Base-by-base conservation (phyloP, 2,113 vertebrate species). In the Dinomys branickii region DNA sequence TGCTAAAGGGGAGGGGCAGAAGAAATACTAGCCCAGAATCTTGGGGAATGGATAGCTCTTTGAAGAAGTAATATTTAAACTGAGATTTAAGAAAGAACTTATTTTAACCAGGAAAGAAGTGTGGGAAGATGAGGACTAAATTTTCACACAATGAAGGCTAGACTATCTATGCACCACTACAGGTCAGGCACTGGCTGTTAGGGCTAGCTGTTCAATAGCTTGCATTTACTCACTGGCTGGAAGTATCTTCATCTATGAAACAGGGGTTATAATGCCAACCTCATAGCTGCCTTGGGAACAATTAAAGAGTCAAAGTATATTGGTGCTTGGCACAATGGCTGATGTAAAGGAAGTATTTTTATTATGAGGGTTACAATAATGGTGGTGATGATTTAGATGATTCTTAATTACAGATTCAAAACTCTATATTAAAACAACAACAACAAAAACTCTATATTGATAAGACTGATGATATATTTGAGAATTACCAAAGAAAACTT, bases 401-500 rank as follows among this genome's bases (percentile, higher is more conserved):
- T 47, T 81, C 54, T 69, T 65, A 83, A 50, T 54, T 80, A 91
- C 35, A 58, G 59, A 41, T 65, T 61, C 41, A 91, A 75, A 94
- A 84, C 10, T 80, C 14, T 80, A 71, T 89, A 50, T 56, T 81
- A n/a, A n/a, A n/a, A n/a, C n/a, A n/a, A n/a, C n/a, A n/a, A n/a
- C n/a, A n/a, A n/a, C n/a, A n/a, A 91, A 75, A 94, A 84, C 10
- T 80, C 14, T 80, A 71, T 89, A 50, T 56, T 81, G 54, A 20
- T 91, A 81, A 92, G 13, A 91, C 7, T 38, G 33, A 56, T 69
- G 28, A 2, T 35, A 13, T 58, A 83, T 82, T 73, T 89, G 30
- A 89, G 69, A 87, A 92, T 30, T 87, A 44, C 52, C 75, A 95
- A 90, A 81, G 28, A 58, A 94, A 93, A 95, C 4, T 83, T 56